phyloP scores from a whole-genome alignment of 1,140 invertebrate genomes.

The Meloidogyne chitwoodi region DNA sequence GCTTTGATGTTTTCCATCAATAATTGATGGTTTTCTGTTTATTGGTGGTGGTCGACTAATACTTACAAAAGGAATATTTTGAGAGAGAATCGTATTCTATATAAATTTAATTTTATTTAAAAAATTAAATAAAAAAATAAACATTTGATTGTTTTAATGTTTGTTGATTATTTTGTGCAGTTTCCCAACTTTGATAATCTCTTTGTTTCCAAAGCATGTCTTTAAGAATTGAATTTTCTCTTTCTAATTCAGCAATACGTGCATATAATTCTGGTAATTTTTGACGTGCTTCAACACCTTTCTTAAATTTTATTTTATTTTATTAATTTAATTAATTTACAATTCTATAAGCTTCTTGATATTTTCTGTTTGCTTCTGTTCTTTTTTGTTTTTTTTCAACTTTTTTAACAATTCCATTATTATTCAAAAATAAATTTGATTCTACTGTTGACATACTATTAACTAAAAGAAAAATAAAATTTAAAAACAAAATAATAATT shows the following conservation, averaged over 20 bases:
- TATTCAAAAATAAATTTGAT: neutral
- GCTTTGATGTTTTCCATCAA: neutral
- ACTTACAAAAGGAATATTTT: neutral
- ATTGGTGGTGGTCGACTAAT: neutral
- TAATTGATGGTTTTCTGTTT: neutral
- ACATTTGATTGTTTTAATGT: neutral
- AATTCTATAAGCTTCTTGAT: constrained; percentile 3
- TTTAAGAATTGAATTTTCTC: constrained; percentile 13
- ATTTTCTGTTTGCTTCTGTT: neutral
- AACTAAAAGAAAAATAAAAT: neutral
- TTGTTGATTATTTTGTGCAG: constrained; percentile 4
- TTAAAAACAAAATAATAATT: neutral
- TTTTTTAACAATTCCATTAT: neutral
- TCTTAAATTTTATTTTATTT: constrained; percentile 6
- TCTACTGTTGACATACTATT: neutral
- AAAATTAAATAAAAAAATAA: neutral
- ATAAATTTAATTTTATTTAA: neutral
- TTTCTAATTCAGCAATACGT: constrained; percentile 21
- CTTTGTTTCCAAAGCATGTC: constrained; percentile 13
- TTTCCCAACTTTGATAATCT: constrained; percentile 3
- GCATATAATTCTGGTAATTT: constrained; percentile 9
- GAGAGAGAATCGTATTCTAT: neutral
- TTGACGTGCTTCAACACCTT: constrained; percentile 6
- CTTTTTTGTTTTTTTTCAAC: neutral
- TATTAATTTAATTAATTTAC: neutral